Evolutionary conservation across 2,113 vertebrate species (phyloP), one percentile per base, ranked within the genome.

Genomic region (Panthera tigris): DNA sequence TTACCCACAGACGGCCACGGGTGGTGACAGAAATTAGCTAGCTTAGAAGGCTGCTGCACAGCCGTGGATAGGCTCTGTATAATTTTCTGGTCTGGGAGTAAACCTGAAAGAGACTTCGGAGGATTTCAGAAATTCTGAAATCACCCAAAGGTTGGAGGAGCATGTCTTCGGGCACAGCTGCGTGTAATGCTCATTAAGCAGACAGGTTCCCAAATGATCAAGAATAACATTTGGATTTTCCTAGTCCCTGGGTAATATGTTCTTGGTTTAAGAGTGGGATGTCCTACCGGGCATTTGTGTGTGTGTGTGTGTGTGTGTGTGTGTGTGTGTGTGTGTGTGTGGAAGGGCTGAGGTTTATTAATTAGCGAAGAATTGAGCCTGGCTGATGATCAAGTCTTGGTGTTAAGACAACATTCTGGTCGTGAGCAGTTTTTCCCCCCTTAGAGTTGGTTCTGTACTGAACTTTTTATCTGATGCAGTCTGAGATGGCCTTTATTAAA

Each of bases 41-140:
- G 95, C 27, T 96, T 81, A 93, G 78, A 89, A 97, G 88, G 80
- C 66, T 93, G 79, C 52, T 87, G 48, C 85, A 39, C 65, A 93
- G 81, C 55, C 45, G 12, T 82, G 74, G 45, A 82, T 83, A 52
- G 68, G 91, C 81, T 95, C 74, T 88, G 65, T 89, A 81, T 92
- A 89, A 84, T 90, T 95, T 94, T 97, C 57, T 96, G 80, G 29
- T 96, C 74, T 94, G 92, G 52, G 73, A 73, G 33, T 81, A 97
- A 96, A 97, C 87, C 87, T 95, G 95, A 97, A 96, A 95, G 95
- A 97, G 95, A 97, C 96, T 97, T 97, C 87, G 96, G 96, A 97
- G 90, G 76, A 96, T 96, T 97, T 94, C 94, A 98, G 93, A 96
- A 96, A 97, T 97, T 96, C 95, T 92, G 92, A 97, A 97, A 87